Evolutionary conservation across 2,113 vertebrate species (phyloP), one percentile per base, ranked within the genome.

Genomic region (Perccottus glenii): DNA sequence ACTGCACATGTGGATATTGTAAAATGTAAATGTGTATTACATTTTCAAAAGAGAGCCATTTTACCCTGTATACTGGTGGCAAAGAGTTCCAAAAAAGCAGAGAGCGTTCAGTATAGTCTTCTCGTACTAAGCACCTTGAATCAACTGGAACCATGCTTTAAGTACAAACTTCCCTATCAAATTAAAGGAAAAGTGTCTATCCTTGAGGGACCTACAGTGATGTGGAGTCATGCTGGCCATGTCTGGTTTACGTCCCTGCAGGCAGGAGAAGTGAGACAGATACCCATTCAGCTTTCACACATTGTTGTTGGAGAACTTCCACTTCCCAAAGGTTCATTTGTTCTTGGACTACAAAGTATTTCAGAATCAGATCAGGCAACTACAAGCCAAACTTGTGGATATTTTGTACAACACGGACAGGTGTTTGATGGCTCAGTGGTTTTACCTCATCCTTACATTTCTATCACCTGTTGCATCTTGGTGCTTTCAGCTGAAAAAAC

Each of bases 361-460:
- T 16, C 52, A 49, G 71, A 76, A 49, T 65, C 75, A 8, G 27
- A 16, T 32, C 0, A 35, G 19, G 1, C 70, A 11, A 72, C 88
- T 73, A 77, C 87, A 4, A 89, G 60, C 4, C 82, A 86, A 48
- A 92, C 91, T 68, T 69, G 92, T 44, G 89, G 82, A 3, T 97
- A 92, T 0, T 70, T 91, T 4, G 2, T 95, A 40, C 84, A 93
- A 57, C 87, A 70, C 27, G 92, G 91, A 43, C 86, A 89, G 59
- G 32, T 73, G 1, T 70, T 96, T 47, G 79, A 82, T 48, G 89
- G 83, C 47, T 16, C 76, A 0, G 50, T 80, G 55, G 88, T 99
- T 53, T 76, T 99, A 68, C 96, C 96, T 66, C 89, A 92, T 40
- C 92, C 92, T 32, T 99, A 99, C 69, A 84, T 92, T 49, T 84